phyloP scores from a whole-genome alignment of 2,888 invertebrate genomes.

The Aquatica leii region DNA sequence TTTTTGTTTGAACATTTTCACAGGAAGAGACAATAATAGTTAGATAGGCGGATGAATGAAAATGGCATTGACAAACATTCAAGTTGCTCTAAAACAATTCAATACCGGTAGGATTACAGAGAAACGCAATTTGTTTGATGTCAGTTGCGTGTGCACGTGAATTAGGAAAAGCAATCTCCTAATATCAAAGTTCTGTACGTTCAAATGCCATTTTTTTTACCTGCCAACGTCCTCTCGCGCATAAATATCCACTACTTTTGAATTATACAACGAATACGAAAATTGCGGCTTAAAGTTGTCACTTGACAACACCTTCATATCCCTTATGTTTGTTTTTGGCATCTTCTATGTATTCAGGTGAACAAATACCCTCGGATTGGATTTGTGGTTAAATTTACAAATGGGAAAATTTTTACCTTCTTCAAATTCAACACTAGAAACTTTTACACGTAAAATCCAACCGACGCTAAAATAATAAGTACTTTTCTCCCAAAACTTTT shows the following conservation, averaged over 20 bases:
- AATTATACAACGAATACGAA: slow-evolving; percentile 36
- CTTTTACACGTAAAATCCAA: no score
- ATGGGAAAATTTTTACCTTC: slow-evolving; percentile 17
- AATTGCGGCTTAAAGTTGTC: slow-evolving; percentile 38
- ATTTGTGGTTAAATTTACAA: slow-evolving; percentile 27
- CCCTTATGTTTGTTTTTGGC: slow-evolving; percentile 42
- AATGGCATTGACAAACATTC: slow-evolving; percentile 34
- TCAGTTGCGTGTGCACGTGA: slow-evolving; percentile 38
- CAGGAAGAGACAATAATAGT: slow-evolving; percentile 4
- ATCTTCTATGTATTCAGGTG: slow-evolving; percentile 43
- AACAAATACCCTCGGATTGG: slow-evolving; percentile 37
- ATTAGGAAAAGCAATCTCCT: slow-evolving; percentile 37
- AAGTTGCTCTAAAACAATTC: slow-evolving; percentile 33
- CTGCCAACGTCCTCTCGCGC: slow-evolving; percentile 33
- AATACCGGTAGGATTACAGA: slow-evolving; percentile 35
- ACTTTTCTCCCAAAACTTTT: no score
- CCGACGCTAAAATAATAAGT: no score
- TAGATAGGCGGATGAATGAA: slow-evolving; percentile 17
- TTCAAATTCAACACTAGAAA: no score
- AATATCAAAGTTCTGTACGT: slow-evolving; percentile 37
- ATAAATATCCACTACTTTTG: slow-evolving; percentile 31
- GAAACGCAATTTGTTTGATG: slow-evolving; percentile 38
- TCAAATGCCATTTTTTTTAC: slow-evolving; percentile 36
- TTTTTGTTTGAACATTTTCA: slow-evolving; percentile 3
- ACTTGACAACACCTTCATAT: slow-evolving; percentile 39